Evolutionary conservation across 2,113 vertebrate genomes (phyloP).

Genomic region (Calidris pugnax): DNA sequence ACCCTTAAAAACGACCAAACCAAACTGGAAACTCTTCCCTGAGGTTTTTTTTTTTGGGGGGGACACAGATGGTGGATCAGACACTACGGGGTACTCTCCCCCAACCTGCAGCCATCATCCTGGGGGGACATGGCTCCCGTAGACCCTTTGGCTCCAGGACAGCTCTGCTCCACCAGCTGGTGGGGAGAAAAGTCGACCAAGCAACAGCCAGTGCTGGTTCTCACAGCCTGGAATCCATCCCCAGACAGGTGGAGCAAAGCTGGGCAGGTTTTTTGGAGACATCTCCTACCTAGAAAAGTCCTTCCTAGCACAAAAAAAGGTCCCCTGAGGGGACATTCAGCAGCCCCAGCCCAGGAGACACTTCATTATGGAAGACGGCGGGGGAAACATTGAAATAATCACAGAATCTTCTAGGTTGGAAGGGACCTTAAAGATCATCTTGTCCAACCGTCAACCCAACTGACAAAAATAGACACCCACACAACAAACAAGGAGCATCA

Average conservation of each 20-base stretch:
- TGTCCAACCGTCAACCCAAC: too few relatives aligned
- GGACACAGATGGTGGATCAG: neutral
- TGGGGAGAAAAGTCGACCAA: neutral
- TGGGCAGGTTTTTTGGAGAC: neutral
- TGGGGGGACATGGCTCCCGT: accelerated
- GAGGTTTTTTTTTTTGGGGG: too few relatives aligned
- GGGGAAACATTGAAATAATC: neutral
- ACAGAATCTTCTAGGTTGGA: too few relatives aligned
- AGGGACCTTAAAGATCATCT: too few relatives aligned
- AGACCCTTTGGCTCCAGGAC: neutral
- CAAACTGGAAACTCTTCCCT: neutral
- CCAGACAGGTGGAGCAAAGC: neutral
- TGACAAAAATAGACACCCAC: too few relatives aligned
- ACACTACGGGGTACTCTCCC: neutral
- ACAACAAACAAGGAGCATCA: too few relatives aligned
- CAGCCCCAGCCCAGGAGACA: neutral
- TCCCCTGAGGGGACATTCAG: neutral
- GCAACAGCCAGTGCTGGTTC: neutral
- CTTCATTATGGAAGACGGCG: accelerated
- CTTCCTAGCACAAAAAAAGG: neutral
- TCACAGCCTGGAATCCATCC: neutral
- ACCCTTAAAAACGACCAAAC: neutral
- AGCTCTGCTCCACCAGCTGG: slow-evolving; percentile 46
- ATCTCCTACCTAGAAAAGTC: neutral
- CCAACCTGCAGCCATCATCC: neutral